Evolutionary conservation across 2,113 vertebrate species (phyloP).

Genomic region (Ceuthmochares aereus): DNA sequence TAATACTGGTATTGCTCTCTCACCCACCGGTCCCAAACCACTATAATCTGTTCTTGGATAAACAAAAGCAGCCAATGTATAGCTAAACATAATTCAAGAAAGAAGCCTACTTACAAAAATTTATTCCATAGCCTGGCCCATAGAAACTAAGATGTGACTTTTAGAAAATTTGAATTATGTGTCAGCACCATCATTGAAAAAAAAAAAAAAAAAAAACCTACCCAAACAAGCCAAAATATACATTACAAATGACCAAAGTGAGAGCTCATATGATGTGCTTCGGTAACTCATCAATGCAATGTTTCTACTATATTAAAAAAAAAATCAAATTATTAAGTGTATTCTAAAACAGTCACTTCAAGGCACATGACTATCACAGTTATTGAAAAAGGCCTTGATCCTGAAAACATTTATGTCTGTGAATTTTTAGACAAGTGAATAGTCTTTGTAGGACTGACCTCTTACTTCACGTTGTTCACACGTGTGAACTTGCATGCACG

Average conservation of each 20-base stretch:
- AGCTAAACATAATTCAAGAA: not conserved
- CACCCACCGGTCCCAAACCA: not conserved
- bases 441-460: constrained; percentile 67
- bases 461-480: constrained; percentile 63
- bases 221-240: not conserved
- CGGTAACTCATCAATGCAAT: constrained; percentile 4
- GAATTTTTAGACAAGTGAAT: constrained; percentile 70
- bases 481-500: constrained; percentile 57
- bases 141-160: not conserved
- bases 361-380: constrained; percentile 51
- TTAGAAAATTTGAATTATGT: not conserved
- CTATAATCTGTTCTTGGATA: not conserved
- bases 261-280: not conserved
- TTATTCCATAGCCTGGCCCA: not conserved
- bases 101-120: not conserved
- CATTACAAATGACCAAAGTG: not conserved
- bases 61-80: not conserved
- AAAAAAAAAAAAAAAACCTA: not conserved
- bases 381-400: constrained; percentile 68
- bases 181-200: not conserved
- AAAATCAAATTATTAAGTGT: constrained; percentile 58
- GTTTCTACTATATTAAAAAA: constrained; percentile 27
- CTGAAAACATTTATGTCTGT: constrained; percentile 67
- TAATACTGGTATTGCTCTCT: not conserved
- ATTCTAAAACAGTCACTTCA: constrained; percentile 59